Percentiles rank a stretch among this genome's conserved stretches.
Conservation (phyloP, 2,888 invertebrate genomes). For the Zonitis immaculata region DNA sequence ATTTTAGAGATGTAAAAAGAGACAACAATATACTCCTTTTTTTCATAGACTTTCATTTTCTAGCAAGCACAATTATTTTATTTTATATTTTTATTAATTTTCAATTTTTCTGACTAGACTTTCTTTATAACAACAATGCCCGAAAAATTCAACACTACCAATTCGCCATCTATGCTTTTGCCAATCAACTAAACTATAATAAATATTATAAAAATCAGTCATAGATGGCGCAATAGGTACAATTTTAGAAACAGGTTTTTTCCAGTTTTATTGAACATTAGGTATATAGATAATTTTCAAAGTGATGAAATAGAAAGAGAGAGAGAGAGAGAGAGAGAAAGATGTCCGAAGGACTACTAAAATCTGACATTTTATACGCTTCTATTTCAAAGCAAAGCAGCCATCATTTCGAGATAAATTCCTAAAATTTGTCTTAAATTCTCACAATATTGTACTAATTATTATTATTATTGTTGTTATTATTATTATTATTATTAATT, state of each 20-base stretch:
- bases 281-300: too few relatives aligned
- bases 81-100: neutral
- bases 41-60: neutral
- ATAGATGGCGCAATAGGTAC: too few relatives aligned
- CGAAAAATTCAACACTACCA: too few relatives aligned
- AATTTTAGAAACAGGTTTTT: too few relatives aligned
- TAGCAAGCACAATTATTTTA: slow-evolving; percentile 1
- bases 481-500: neutral
- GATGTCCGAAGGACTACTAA: neutral
- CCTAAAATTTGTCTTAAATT: neutral
- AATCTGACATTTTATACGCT: neutral
- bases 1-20: slow-evolving; percentile 14
- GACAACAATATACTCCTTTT: slow-evolving; percentile 16
- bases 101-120: slow-evolving; percentile 27
- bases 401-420: neutral
- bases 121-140: too few relatives aligned
- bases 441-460: slow-evolving; percentile 1
- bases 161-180: too few relatives aligned
- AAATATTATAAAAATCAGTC: too few relatives aligned
- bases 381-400: neutral
- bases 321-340: too few relatives aligned
- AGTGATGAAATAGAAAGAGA: too few relatives aligned
- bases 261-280: too few relatives aligned
- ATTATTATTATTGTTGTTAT: neutral
- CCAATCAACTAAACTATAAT: too few relatives aligned